Base-by-base conservation (phyloP, 2,113 vertebrate species). In the Promerops cafer region DNA sequence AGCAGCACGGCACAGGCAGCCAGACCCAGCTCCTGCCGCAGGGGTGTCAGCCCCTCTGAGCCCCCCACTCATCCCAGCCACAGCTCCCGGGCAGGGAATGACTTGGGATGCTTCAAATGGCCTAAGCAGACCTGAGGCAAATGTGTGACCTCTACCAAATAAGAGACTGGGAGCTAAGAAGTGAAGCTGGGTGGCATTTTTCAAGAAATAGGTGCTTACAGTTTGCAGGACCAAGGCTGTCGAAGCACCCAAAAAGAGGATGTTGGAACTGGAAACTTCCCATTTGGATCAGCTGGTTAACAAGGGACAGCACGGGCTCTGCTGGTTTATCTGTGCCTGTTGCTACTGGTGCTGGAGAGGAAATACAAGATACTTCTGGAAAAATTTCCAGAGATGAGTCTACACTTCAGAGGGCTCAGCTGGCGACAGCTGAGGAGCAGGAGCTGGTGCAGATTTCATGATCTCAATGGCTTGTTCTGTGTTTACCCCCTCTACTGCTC, bases 71-170 rank as follows among this genome's bases (percentile, higher is more conserved):
- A n/a, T 13, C 60, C 61, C 64, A 69, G 39, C n/a, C 76, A 6
- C 0, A 16, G 65, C 5, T 21, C 63, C n/a, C 0, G 0, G 33
- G 3, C 11, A 60, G 11, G 3, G 1, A 63, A 70, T 57, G 13
- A 54, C 28, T 39, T 20, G 20, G 37, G 28, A 26, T 22, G 33
- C 59, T 65, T 26, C 63, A 28, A n/a, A 22, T 20, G 56, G 33
- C 69, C 61, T n/a, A 3, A 63, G 49, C 6, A 57, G 44, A 35
- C 40, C 49, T 7, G 15, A 23, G 63, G 54, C 13, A 65, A 86
- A 9, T 2, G 27, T 40, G 17, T n/a, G 37, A 70, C 31, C 19
- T 83, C 42, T 13, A 53, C 31, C 2, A 52, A 49, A 33, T 5
- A 26, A 64, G 63, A 80, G 27, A 4, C 4, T 72, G 37, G 30